phyloP scores from a whole-genome alignment of 2,797 vertebrate genomes.

The Enteromius mattozi region DNA sequence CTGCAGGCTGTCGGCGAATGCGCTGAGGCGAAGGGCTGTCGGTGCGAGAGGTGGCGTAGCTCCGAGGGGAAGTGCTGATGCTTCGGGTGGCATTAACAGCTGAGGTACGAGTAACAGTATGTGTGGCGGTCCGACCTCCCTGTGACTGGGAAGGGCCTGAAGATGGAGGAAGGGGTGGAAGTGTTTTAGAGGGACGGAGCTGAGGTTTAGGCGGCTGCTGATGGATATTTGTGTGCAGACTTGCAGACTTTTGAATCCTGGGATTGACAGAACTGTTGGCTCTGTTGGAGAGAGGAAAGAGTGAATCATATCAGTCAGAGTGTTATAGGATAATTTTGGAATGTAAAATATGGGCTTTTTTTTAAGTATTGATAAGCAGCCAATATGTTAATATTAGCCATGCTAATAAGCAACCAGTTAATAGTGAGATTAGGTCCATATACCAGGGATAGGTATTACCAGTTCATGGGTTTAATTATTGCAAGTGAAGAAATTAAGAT shows the following conservation, averaged over 20 bases:
- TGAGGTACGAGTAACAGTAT: slow-evolving; percentile 62
- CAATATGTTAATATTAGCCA: background rate
- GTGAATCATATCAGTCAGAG: background rate
- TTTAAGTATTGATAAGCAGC: background rate
- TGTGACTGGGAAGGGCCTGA: slow-evolving; percentile 59
- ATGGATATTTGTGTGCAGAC: slow-evolving; percentile 61
- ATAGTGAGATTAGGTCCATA: background rate
- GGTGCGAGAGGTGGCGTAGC: slow-evolving; percentile 78
- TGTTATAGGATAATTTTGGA: background rate
- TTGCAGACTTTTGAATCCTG: slow-evolving; percentile 70
- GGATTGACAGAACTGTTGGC: slow-evolving; percentile 49
- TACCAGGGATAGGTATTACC: background rate
- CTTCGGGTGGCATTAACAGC: slow-evolving; percentile 69
- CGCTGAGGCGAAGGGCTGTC: slow-evolving; percentile 85
- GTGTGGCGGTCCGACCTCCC: slow-evolving; percentile 64
- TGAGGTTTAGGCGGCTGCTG: slow-evolving; percentile 68
- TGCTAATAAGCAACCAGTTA: background rate
- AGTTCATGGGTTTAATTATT: background rate
- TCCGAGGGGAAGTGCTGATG: slow-evolving; percentile 77
- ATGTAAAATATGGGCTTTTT: too few species aligned
- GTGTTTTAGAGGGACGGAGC: slow-evolving; percentile 63
- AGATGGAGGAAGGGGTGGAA: slow-evolving; percentile 45
- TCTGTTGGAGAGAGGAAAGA: slow-evolving; percentile 34
- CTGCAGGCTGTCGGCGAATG: slow-evolving; percentile 71
- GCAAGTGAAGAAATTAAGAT: background rate